These are phyloP conservation scores for Epinotia brunnichana DNA, from an alignment of 2,888 invertebrate species.

Conservation along the genomic window DNA sequence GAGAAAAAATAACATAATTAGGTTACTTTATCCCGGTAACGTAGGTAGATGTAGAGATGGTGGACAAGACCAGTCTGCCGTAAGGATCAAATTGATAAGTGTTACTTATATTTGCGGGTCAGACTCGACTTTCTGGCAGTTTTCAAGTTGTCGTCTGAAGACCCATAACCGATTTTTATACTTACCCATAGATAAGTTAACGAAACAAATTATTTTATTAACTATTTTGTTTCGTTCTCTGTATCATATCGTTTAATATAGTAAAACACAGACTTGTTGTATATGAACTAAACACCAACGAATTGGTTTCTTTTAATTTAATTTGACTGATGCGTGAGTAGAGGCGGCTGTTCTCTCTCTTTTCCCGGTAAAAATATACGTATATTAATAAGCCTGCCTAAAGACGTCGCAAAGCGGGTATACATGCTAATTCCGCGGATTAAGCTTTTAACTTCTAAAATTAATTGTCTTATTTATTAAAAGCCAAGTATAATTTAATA, in stretches of 20 bases:
- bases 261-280: too few relatives aligned
- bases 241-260: too few relatives aligned
- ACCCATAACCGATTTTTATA: too few relatives aligned
- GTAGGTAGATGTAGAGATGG: too few relatives aligned
- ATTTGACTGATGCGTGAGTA: background rate
- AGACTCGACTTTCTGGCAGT: too few relatives aligned
- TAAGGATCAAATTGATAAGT: too few relatives aligned
- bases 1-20: background rate
- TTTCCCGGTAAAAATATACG: background rate
- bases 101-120: too few relatives aligned
- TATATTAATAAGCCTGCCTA: conserved; percentile 6
- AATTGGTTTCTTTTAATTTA: background rate
- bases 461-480: conserved; percentile 35
- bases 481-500: conserved; percentile 36
- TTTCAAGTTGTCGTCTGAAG: too few relatives aligned
- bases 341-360: background rate
- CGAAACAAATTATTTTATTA: too few relatives aligned
- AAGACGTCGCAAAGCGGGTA: background rate
- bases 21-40: background rate
- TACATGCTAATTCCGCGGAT: conserved; percentile 20
- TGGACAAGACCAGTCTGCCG: too few relatives aligned
- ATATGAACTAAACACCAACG: background rate
- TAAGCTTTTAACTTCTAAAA: conserved; percentile 22
- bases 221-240: too few relatives aligned
- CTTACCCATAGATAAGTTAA: too few relatives aligned